Conservation (phyloP, 2,113 vertebrate genomes). For the Phrynosoma platyrhinos region DNA sequence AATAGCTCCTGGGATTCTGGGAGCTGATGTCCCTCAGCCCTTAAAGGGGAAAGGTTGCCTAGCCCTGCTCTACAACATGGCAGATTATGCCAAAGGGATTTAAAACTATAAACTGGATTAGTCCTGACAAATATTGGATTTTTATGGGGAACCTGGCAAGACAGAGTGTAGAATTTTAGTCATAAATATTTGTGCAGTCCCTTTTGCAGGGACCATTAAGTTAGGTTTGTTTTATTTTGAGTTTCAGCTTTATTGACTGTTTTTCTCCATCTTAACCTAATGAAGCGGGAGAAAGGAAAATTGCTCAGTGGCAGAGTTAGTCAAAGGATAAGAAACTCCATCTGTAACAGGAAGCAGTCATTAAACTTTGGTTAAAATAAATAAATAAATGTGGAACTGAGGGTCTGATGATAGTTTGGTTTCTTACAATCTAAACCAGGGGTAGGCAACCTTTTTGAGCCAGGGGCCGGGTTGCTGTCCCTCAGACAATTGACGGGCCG, state of each 20-base stretch:
- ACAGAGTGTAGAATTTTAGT: constrained; percentile 40
- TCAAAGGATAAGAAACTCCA: constrained; percentile 28
- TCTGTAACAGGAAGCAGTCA: not conserved
- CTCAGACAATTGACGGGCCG: no score
- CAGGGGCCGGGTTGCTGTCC: no score
- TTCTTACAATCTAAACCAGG: constrained; percentile 34
- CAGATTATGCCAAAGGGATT: constrained; percentile 50
- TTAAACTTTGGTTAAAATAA: constrained; percentile 16
- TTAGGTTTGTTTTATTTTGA: constrained; percentile 45
- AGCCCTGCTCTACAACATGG: constrained; percentile 58
- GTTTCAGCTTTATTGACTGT: constrained; percentile 5
- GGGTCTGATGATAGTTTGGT: constrained; percentile 9
- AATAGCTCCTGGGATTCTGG: no score
- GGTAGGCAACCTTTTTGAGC: no score
- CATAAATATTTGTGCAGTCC: constrained; percentile 21
- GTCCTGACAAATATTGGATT: constrained; percentile 58
- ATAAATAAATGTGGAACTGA: not conserved
- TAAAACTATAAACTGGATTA: constrained; percentile 22
- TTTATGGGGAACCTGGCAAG: constrained; percentile 54
- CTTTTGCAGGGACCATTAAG: constrained; percentile 44
- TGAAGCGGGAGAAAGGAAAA: constrained; percentile 20
- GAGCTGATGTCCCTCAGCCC: no score
- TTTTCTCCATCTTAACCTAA: constrained; percentile 40
- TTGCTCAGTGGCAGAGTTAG: constrained; percentile 11
- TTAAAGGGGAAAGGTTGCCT: no score